These are phyloP conservation scores for Leucophenga maculata DNA, from an alignment of 2,888 invertebrate genomes.

Conservation along the genomic window DNA sequence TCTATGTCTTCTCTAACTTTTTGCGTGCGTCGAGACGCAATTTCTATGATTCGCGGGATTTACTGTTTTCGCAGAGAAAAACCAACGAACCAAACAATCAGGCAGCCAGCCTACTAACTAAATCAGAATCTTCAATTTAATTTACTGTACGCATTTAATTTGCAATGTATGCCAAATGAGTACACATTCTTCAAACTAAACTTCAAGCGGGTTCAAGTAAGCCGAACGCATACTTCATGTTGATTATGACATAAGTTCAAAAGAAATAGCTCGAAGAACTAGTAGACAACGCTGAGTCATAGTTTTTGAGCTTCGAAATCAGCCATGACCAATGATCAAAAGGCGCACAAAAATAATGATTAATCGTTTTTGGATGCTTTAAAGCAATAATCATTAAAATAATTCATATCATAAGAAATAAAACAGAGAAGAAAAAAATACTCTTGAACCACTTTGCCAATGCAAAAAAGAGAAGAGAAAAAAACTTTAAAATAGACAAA, in stretches of 20 bases:
- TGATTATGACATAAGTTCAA: not conserved
- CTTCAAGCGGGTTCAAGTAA: no score
- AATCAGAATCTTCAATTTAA: not conserved
- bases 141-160: slow-evolving; percentile 6
- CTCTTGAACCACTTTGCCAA: not conserved
- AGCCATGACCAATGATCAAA: not conserved
- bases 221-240: no score
- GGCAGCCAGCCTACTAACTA: no score
- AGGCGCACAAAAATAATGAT: slow-evolving; percentile 1
- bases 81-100: not conserved
- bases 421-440: not conserved
- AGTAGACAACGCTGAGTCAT: not conserved
- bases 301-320: not conserved
- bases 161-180: not conserved
- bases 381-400: not conserved
- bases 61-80: slow-evolving; percentile 22
- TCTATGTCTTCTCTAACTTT: slow-evolving; percentile 12
- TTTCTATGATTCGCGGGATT: not conserved
- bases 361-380: slow-evolving; percentile 8
- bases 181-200: no score
- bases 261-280: not conserved
- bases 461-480: not conserved
- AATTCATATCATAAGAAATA: no score
- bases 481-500: not conserved
- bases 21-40: not conserved